Evolutionary conservation across 2,888 invertebrate species (phyloP).

Genomic region (Tyria jacobaeae): DNA sequence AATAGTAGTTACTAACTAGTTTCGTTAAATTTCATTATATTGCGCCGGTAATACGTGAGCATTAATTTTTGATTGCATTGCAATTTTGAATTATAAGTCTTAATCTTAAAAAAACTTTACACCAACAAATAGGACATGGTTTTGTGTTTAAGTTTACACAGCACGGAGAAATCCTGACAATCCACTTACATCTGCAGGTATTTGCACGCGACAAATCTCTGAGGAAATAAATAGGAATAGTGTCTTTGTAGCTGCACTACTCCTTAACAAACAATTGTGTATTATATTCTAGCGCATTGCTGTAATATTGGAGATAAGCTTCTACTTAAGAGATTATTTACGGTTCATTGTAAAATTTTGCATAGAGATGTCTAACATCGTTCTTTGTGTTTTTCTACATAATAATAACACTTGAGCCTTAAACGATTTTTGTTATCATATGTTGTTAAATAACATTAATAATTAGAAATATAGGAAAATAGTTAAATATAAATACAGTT

Average conservation of each 20-base stretch:
- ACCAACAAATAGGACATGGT: neutral
- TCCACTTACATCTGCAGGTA: slow-evolving; percentile 27
- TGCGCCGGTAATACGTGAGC: neutral
- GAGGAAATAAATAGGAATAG: slow-evolving; percentile 31
- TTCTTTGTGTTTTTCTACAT: neutral
- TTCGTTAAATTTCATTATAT: neutral
- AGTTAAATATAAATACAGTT: too few species aligned
- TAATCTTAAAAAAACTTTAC: neutral
- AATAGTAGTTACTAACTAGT: neutral
- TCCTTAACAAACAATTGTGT: slow-evolving; percentile 5
- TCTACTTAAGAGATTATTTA: neutral
- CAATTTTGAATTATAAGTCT: neutral
- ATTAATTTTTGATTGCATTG: too few species aligned
- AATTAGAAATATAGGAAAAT: too few species aligned
- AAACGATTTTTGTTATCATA: too few species aligned
- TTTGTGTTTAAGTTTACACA: slow-evolving; percentile 9
- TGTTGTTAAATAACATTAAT: too few species aligned
- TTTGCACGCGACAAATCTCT: slow-evolving; percentile 29
- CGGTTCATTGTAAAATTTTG: neutral
- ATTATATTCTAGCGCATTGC: slow-evolving; percentile 4
- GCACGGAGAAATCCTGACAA: slow-evolving; percentile 20
- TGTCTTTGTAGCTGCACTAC: slow-evolving; percentile 28
- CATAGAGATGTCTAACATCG: neutral
- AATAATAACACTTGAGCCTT: neutral
- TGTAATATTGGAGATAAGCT: slow-evolving; percentile 3